Percentiles rank a stretch among this genome's conserved stretches.
These are phyloP conservation scores for Prolemur simus DNA, from an alignment of 2,113 vertebrate species.

Conservation along the genomic window DNA sequence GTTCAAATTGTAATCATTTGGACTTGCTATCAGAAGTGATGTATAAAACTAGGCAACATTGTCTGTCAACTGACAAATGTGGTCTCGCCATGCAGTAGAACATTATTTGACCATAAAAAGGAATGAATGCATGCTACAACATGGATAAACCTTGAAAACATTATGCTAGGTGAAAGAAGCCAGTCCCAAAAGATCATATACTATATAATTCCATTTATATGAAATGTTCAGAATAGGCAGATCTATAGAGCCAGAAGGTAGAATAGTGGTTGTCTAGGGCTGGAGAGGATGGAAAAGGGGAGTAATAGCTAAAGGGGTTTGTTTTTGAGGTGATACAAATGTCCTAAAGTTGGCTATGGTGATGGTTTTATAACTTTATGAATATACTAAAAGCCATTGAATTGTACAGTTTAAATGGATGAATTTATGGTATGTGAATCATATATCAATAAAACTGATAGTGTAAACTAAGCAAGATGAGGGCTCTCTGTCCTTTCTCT, in stretches of 20 bases:
- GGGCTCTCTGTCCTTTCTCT: background rate
- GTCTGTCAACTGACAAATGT: background rate
- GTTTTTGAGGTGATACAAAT: conserved; percentile 1
- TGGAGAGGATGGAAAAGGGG: background rate
- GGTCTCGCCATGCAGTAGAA: background rate
- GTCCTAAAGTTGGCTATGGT: background rate
- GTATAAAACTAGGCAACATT: background rate
- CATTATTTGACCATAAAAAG: background rate
- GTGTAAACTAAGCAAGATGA: background rate
- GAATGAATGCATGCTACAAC: background rate
- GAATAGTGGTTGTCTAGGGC: background rate
- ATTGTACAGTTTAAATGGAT: background rate
- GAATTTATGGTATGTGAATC: background rate
- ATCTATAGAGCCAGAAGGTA: background rate
- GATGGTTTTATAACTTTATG: background rate
- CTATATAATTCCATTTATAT: background rate
- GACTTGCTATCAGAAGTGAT: conserved; percentile 21
- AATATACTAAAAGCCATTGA: background rate
- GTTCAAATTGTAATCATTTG: background rate
- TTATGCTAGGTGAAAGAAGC: background rate
- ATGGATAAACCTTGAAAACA: background rate
- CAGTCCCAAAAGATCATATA: background rate
- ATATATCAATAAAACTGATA: background rate
- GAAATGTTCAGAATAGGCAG: background rate
- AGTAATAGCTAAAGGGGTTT: background rate